A percentile compares a stretch with the other conserved stretches of the same genome.
phyloP scores from a whole-genome alignment of 2,797 vertebrate species.

The Amniataba percoides region DNA sequence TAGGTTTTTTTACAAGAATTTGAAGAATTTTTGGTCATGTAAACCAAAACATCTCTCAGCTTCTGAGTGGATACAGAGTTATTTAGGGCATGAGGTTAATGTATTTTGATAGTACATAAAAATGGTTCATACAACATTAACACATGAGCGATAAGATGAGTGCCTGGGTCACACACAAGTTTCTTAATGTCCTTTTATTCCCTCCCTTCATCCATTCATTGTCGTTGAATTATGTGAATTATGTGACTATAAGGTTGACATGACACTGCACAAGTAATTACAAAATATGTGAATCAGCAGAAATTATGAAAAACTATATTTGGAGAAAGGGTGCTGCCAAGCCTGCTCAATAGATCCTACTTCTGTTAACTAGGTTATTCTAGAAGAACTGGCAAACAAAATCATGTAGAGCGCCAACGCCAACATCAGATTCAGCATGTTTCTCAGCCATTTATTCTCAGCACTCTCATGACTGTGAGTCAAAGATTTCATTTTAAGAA shows the following conservation, averaged over 20 bases:
- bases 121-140: slow-evolving; percentile 45
- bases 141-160: slow-evolving; percentile 21
- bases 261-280: neutral
- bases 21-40: slow-evolving; percentile 14
- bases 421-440: neutral
- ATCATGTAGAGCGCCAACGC: neutral
- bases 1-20: neutral
- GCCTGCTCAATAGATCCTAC: slow-evolving; percentile 8
- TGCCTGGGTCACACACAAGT: slow-evolving; percentile 10
- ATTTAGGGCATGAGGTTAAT: slow-evolving; percentile 38
- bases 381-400: neutral
- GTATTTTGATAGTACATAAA: slow-evolving; percentile 37
- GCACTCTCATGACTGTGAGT: neutral
- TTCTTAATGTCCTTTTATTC: slow-evolving; percentile 9
- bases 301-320: neutral
- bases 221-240: slow-evolving; percentile 8
- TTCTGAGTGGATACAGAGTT: slow-evolving; percentile 32
- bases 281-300: neutral
- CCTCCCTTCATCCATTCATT: neutral
- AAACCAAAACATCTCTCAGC: slow-evolving; percentile 22
- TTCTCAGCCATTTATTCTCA: neutral
- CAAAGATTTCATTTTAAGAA: neutral
- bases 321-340: slow-evolving; percentile 3
- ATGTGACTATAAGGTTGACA: slow-evolving; percentile 1
- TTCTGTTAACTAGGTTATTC: slow-evolving; percentile 8